Percentiles rank a stretch among this genome's conserved stretches.
phyloP scores from a whole-genome alignment of 1,140 invertebrate genomes.

The Luehdorfia chinensis region DNA sequence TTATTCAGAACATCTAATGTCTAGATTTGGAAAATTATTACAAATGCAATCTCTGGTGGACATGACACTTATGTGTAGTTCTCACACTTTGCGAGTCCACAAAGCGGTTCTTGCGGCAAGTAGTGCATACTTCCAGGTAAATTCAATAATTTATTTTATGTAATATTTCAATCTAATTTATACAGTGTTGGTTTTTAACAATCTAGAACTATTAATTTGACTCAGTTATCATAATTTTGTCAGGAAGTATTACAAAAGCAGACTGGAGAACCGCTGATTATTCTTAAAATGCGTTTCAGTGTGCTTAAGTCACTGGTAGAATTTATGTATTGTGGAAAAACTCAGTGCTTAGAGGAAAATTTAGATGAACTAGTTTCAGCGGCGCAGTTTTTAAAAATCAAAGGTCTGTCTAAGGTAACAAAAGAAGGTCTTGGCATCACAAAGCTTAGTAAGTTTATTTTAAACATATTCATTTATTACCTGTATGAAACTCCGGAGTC shows the following conservation, averaged over 20 bases:
- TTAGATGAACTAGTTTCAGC: constrained; percentile 67
- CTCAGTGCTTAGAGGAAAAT: constrained; percentile 66
- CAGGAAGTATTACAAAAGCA: constrained; percentile 67
- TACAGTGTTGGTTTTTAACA: background rate
- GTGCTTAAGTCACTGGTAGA: constrained; percentile 67
- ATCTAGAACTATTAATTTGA: constrained; percentile 4
- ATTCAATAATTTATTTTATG: constrained; percentile 10
- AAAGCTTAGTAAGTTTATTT: constrained; percentile 50
- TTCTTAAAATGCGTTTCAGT: constrained; percentile 67
- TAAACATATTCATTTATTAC: background rate
- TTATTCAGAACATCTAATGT: constrained; percentile 77
- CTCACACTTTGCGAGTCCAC: constrained; percentile 79
- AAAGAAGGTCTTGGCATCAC: constrained; percentile 69
- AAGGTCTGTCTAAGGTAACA: constrained; percentile 67
- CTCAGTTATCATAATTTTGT: constrained; percentile 22
- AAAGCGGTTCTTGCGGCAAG: constrained; percentile 79
- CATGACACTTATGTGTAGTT: constrained; percentile 80
- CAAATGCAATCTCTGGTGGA: constrained; percentile 80
- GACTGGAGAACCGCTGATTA: constrained; percentile 62
- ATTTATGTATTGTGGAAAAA: constrained; percentile 73
- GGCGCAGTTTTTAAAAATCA: constrained; percentile 67
- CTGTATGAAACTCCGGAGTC: too few relatives aligned
- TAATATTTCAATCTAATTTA: constrained; percentile 3
- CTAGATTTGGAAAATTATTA: constrained; percentile 78
- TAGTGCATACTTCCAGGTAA: constrained; percentile 81